These are phyloP conservation scores for Macrotrachela quadricornifera DNA, from an alignment of 1,140 invertebrate genomes.

Conservation along the genomic window DNA sequence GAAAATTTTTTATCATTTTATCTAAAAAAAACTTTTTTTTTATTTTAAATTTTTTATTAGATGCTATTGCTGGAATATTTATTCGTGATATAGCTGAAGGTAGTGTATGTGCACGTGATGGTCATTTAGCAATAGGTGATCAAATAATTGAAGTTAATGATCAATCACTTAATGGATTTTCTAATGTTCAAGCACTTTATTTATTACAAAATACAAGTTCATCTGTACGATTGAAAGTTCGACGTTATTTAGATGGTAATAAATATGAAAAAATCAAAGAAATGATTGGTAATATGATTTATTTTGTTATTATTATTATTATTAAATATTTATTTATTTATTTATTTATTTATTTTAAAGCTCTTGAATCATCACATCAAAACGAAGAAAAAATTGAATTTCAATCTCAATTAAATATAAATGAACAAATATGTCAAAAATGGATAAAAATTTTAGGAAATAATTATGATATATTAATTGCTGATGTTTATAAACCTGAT, in stretches of 20 bases:
- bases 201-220: slow-evolving; percentile 64
- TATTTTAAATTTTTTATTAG: slow-evolving; percentile 19
- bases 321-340: slow-evolving; percentile 35
- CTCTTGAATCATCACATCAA: slow-evolving; percentile 52
- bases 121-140: slow-evolving; percentile 71
- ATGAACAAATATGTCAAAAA: slow-evolving; percentile 28
- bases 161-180: slow-evolving; percentile 36
- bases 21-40: too few relatives aligned
- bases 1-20: too few relatives aligned
- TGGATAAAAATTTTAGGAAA: slow-evolving; percentile 61
- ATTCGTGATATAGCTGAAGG: slow-evolving; percentile 57
- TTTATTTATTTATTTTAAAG: slow-evolving; percentile 20
- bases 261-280: slow-evolving; percentile 76
- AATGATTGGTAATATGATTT: slow-evolving; percentile 18
- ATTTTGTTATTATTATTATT: slow-evolving; percentile 1
- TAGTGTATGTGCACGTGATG: slow-evolving; percentile 57
- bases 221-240: slow-evolving; percentile 48
- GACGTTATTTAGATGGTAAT: slow-evolving; percentile 70
- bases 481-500: slow-evolving; percentile 16
- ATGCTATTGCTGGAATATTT: slow-evolving; percentile 81
- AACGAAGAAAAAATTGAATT: slow-evolving; percentile 16
- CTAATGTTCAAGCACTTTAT: slow-evolving; percentile 84
- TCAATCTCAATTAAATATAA: background rate
- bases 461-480: slow-evolving; percentile 62
- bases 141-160: slow-evolving; percentile 69